Conservation (phyloP, 2,113 vertebrate species). For the Coptodon rendalli region DNA sequence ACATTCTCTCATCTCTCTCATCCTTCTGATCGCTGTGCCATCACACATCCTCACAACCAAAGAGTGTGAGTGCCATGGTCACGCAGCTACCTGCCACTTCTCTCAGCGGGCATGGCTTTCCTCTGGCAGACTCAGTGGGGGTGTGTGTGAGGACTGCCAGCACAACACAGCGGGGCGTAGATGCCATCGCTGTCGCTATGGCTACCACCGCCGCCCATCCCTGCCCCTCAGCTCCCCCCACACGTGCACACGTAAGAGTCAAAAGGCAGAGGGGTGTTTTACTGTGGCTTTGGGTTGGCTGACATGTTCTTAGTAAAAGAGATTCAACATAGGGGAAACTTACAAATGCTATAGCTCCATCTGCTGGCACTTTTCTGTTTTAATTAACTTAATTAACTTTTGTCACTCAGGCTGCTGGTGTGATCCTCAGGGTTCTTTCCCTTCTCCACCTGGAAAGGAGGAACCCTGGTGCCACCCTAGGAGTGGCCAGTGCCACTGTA, state of each 20-base stretch:
- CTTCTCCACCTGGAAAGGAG: constrained; percentile 49
- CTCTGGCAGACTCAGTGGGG: constrained; percentile 74
- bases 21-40: not conserved
- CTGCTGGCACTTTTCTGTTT: not conserved
- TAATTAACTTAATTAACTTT: not conserved
- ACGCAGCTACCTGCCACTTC: constrained; percentile 81
- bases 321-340: not conserved
- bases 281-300: not conserved
- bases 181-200: constrained; percentile 80
- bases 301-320: not conserved
- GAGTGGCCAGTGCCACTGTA: constrained; percentile 85
- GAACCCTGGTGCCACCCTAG: constrained; percentile 76
- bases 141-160: constrained; percentile 78
- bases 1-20: not conserved
- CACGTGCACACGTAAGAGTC: constrained; percentile 78
- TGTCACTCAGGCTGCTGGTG: constrained; percentile 76
- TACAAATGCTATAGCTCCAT: not conserved
- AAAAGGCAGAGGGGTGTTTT: not conserved
- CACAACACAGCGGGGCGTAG: constrained; percentile 81
- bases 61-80: constrained; percentile 85
- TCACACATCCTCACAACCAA: not conserved
- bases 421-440: constrained; percentile 73
- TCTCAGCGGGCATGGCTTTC: constrained; percentile 76
- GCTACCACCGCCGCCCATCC: constrained; percentile 72
- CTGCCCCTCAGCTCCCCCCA: constrained; percentile 70